Base-by-base conservation (phyloP, 1,140 invertebrate species). In the Drosophila miranda region DNA sequence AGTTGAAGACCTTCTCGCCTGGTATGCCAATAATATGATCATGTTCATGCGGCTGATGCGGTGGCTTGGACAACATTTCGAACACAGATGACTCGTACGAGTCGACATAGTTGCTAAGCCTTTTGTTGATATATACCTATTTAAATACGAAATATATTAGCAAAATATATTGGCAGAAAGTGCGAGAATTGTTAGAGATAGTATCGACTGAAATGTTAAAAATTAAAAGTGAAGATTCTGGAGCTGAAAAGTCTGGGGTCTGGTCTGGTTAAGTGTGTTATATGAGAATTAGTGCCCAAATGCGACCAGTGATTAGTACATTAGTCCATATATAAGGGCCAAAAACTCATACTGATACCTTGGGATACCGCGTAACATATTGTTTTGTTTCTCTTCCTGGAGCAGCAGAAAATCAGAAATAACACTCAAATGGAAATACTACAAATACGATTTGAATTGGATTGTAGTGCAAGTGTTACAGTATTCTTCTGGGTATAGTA, bases 1-100 rank as follows among this genome's bases (percentile, higher is more conserved):
- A 70, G 64, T 64, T 75, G 45, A 78, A 89, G 2, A 90, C 59
- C 52, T 75, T 79, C 54, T 90, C 89, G 42, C 81, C 78, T 0
- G 89, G 89, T 7, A 59, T 28, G 23, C 89, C 89, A 45, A 38
- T 72, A 6, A 90, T 90, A 49, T 90, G 89, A 21, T 83, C 73
- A 44, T 67, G 90, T 19, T 87, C 68, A 23, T 84, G 68, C n/a
- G 64, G 72, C 11, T 68, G 14, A 58, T 90, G 82, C 11, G 84
- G 80, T 11, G 72, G 52, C 66, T 89, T 72, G 41, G 64, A 45
- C 13, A 91, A 56, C 78, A 91, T 78, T n/a, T 78, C 71, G 41
- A 88, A 78, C 23, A 91, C 54, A n/a, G 89, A 74, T 13, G 46
- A 41, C 16, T 91, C 88, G 58, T 82, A 91, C 5, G 75, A 49